Evolutionary conservation across 2,113 vertebrate genomes (phyloP).

Genomic region (Cnemophilus loriae): DNA sequence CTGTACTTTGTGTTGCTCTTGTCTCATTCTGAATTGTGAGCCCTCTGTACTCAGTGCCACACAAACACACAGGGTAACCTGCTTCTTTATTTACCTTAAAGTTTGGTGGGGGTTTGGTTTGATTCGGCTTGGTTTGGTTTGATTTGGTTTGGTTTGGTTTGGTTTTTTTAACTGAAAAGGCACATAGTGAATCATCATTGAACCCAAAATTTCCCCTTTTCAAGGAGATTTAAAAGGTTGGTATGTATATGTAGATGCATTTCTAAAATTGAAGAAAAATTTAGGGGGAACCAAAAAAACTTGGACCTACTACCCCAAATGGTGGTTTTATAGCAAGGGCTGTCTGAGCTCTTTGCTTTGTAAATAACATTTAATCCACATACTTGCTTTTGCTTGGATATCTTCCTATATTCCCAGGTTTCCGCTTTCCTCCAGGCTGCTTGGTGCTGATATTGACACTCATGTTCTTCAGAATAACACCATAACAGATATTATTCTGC

Average conservation of each 20-base stretch:
- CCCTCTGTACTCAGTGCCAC: background rate
- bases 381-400: background rate
- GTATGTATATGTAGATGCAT: rapidly evolving
- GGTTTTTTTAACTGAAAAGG: background rate
- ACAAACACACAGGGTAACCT: background rate
- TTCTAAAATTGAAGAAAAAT: background rate
- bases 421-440: background rate
- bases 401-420: background rate
- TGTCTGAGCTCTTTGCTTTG: background rate
- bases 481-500: background rate
- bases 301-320: background rate
- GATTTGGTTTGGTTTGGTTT: background rate
- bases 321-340: background rate
- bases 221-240: background rate
- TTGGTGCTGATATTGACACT: background rate
- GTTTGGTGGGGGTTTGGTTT: background rate
- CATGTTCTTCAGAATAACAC: background rate
- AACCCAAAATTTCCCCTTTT: background rate
- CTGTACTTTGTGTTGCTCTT: background rate
- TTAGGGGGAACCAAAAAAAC: background rate
- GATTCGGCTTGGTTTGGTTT: background rate
- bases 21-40: background rate
- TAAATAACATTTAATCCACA: background rate
- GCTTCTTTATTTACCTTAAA: background rate
- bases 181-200: background rate